These are phyloP conservation scores for Lagria hirta DNA, from an alignment of 2,888 invertebrate genomes.

Conservation along the genomic window DNA sequence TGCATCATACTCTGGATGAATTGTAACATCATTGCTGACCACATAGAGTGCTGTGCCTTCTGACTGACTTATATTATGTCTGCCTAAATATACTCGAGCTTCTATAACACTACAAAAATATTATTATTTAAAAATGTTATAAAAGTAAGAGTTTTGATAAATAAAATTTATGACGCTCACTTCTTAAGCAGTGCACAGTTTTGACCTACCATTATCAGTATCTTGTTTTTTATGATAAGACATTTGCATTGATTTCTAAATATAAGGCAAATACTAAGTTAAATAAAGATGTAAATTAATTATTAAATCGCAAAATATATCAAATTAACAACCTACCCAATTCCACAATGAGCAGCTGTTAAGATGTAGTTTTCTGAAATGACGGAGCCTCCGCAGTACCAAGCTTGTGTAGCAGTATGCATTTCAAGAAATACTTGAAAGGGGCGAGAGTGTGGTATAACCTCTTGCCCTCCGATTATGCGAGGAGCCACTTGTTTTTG, in stretches of 20 bases:
- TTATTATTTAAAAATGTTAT: no score
- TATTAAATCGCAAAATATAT: no score
- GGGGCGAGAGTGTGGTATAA: constrained; percentile 27
- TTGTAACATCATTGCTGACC: constrained; percentile 28
- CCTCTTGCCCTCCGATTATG: constrained; percentile 31
- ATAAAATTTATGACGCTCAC: no score
- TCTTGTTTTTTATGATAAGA: no score
- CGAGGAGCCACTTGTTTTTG: no score
- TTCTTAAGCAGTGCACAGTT: no score
- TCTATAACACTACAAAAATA: constrained; percentile 5
- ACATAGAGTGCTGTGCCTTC: constrained; percentile 11
- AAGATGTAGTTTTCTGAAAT: constrained; percentile 3
- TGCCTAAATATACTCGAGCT: constrained; percentile 32
- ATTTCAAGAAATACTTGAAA: constrained; percentile 3
- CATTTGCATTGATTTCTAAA: no score
- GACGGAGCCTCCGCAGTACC: neutral
- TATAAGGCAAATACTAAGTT: no score
- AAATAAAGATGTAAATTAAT: no score
- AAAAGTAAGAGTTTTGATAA: no score
- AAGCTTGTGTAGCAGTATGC: neutral
- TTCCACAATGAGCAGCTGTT: neutral
- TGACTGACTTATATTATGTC: constrained; percentile 34
- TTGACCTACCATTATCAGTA: no score
- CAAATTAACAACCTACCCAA: constrained; percentile 1
- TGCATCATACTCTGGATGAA: constrained; percentile 34